Percentiles rank a stretch among this genome's conserved stretches.
These are phyloP conservation scores for Trichogramma evanescens DNA, from an alignment of 2,888 invertebrate genomes.

Conservation along the genomic window DNA sequence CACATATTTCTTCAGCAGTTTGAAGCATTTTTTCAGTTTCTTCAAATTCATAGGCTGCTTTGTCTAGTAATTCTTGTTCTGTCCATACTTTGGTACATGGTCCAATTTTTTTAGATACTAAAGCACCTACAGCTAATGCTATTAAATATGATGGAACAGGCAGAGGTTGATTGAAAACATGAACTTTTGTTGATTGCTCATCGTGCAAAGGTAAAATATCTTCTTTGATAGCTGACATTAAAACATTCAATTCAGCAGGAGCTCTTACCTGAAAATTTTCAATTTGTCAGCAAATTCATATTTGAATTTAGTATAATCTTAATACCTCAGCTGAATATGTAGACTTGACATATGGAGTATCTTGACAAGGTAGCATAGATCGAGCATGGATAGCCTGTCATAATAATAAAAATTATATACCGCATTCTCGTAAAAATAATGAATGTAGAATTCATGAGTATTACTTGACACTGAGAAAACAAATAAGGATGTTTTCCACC, in stretches of 20 bases:
- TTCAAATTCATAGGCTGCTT: slow-evolving; percentile 80
- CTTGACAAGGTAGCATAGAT: slow-evolving; percentile 86
- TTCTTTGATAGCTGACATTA: slow-evolving; percentile 79
- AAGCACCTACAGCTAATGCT: slow-evolving; percentile 78
- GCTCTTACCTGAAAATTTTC: slow-evolving; percentile 56
- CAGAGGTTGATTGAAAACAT: slow-evolving; percentile 65
- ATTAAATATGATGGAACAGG: slow-evolving; percentile 85
- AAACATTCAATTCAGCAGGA: slow-evolving; percentile 67
- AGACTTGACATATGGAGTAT: slow-evolving; percentile 82
- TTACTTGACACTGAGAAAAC: slow-evolving; percentile 74
- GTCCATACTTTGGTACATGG: slow-evolving; percentile 84
- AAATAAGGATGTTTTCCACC: slow-evolving; percentile 81
- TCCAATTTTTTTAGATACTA: slow-evolving; percentile 70
- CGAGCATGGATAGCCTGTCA: slow-evolving; percentile 78
- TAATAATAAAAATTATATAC: slow-evolving; percentile 8
- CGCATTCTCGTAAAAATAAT: neutral
- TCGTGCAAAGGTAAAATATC: slow-evolving; percentile 44
- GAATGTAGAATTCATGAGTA: slow-evolving; percentile 4
- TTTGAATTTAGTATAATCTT: neutral
- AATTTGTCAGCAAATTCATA: neutral
- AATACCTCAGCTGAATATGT: slow-evolving; percentile 35
- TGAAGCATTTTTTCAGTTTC: slow-evolving; percentile 77
- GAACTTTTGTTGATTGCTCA: slow-evolving; percentile 48
- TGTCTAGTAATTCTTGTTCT: slow-evolving; percentile 75
- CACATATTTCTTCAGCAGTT: slow-evolving; percentile 77